A percentile compares a stretch with the other conserved stretches of the same genome.
These are phyloP conservation scores for Anser cygnoides DNA, from an alignment of 2,113 vertebrate genomes.

Conservation along the genomic window DNA sequence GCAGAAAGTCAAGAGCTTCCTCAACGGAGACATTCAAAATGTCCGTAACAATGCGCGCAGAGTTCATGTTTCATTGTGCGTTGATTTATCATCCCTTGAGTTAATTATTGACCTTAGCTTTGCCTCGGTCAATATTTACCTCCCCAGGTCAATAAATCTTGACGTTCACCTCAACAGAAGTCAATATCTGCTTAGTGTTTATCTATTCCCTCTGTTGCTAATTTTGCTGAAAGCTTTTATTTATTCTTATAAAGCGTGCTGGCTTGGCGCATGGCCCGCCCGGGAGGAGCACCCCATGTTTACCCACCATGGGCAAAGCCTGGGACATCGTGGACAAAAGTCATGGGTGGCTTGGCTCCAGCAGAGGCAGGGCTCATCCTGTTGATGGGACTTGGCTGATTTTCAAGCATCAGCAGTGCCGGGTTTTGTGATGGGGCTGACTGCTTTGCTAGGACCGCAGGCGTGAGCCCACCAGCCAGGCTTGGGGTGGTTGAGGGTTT, in stretches of 20 bases:
- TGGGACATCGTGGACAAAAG: not conserved
- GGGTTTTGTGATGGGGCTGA: not conserved
- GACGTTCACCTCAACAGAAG: constrained; percentile 69
- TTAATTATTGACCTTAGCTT: constrained; percentile 72
- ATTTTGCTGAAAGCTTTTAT: constrained; percentile 66
- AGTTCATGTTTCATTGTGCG: constrained; percentile 13
- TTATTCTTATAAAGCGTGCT: not conserved
- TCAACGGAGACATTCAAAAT: not conserved
- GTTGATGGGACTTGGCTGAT: too few species aligned
- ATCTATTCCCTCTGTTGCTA: constrained; percentile 63
- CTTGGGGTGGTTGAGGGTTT: not conserved
- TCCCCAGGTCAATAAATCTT: constrained; percentile 69
- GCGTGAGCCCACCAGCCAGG: not conserved
- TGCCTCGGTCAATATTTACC: constrained; percentile 72
- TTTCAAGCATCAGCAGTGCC: rapidly evolving
- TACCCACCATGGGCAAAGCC: rapidly evolving
- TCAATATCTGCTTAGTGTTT: constrained; percentile 72
- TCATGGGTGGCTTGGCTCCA: not conserved
- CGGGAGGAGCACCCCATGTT: not conserved
- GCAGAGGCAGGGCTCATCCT: rapidly evolving
- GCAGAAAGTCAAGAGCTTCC: not conserved
- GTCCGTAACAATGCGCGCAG: not conserved
- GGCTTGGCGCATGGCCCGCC: rapidly evolving
- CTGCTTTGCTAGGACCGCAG: not conserved
- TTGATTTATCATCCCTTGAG: constrained; percentile 64